Evolutionary conservation across 2,113 vertebrate species (phyloP).

Genomic region (Nanorana parkeri): DNA sequence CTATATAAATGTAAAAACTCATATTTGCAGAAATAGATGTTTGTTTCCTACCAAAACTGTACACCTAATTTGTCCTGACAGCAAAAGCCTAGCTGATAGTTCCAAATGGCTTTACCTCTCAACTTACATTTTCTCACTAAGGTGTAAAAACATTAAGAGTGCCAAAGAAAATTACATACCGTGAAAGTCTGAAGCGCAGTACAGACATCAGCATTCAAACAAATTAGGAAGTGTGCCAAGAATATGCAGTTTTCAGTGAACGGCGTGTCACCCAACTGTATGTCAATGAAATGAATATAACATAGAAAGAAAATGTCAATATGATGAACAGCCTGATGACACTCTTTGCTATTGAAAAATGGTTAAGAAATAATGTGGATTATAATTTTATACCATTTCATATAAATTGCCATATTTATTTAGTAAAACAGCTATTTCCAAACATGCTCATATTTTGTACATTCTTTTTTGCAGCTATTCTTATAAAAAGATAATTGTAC

Average conservation of each 20-base stretch:
- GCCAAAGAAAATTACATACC: conserved; percentile 49
- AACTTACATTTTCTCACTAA: conserved; percentile 45
- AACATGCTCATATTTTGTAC: too few species aligned
- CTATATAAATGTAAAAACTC: not conserved
- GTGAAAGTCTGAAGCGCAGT: conserved; percentile 29
- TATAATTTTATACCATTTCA: not conserved
- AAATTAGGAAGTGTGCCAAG: conserved; percentile 41
- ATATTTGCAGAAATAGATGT: conserved; percentile 15
- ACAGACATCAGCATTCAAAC: conserved; percentile 36
- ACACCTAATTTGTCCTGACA: conserved; percentile 44
- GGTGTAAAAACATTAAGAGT: conserved; percentile 51
- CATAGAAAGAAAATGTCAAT: conserved; percentile 6
- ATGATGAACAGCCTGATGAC: not conserved
- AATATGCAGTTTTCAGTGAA: conserved; percentile 5
- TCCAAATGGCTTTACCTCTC: conserved; percentile 46
- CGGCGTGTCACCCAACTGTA: conserved; percentile 14
- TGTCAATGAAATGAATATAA: conserved; percentile 23
- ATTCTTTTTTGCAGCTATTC: too few species aligned
- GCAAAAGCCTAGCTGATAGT: conserved; percentile 42
- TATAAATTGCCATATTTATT: not conserved
- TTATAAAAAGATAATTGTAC: too few species aligned
- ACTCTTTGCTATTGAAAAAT: not conserved
- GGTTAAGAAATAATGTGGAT: not conserved
- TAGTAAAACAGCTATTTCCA: too few species aligned
- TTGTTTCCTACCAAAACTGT: not conserved